Evolutionary conservation across 2,888 invertebrate genomes (phyloP), one percentile per base, ranked within the genome.

Genomic region (Heteromyza rotundicornis): DNA sequence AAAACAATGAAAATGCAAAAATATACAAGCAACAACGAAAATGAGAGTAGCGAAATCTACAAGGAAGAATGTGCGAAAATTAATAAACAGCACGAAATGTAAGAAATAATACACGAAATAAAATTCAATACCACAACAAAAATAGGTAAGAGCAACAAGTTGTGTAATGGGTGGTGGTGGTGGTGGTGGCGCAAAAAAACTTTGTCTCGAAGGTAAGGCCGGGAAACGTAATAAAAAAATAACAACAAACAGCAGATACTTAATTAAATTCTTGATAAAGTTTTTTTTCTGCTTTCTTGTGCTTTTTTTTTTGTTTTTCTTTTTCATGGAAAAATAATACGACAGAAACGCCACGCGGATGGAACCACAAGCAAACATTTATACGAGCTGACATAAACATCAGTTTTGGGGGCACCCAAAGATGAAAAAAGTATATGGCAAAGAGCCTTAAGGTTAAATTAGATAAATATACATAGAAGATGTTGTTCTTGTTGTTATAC

Each of bases 251-350:
- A 35, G n/a, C 56, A 56, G 47, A 56, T 44, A 56, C 56, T 56
- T 56, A 56, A 56, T 56, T 56, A 56, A 56, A 56, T 56, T 56
- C 56, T 23, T 16, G 47, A 56, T 56, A 56, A 44, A 56, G 44
- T 47, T 17, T 56, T n/a, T 19, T 54, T 36, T n/a, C 14, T 36
- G 40, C n/a, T 51, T 23, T 53, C 12, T 19, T 5, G 27, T 7
- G 27, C n/a, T n/a, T n/a, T n/a, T n/a, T n/a, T n/a, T n/a, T n/a
- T n/a, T n/a, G n/a, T n/a, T n/a, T n/a, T n/a, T n/a, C n/a, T n/a
- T 27, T 27, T 7, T 7, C 27, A 27, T 27, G 27, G 27, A 27
- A 27, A n/a, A n/a, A 27, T 10, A 27, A 27, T 10, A n/a, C 27
- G 10, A 27, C 5, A 27, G 27, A 27, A 10, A 27, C 27, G 27